phyloP scores from a whole-genome alignment of 2,888 invertebrate species.

The Scelioninae gen. 2 region DNA sequence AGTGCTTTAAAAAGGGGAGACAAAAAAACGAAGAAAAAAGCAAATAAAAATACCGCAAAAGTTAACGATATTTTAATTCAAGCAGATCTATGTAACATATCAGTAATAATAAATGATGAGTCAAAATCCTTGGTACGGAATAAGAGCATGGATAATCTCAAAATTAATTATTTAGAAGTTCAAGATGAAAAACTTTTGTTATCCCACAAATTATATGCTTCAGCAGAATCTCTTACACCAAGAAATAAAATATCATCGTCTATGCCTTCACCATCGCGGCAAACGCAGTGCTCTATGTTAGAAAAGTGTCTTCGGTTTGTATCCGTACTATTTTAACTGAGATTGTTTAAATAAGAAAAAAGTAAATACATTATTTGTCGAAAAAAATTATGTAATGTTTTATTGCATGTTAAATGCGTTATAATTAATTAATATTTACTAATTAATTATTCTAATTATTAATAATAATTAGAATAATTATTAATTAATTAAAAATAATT shows the following conservation, averaged over 20 bases:
- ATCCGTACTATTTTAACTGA: too few species aligned
- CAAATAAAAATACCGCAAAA: constrained; percentile 71
- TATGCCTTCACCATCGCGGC: constrained; percentile 69
- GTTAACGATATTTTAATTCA: constrained; percentile 67
- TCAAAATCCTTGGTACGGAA: constrained; percentile 65
- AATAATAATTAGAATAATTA: too few species aligned
- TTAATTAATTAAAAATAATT: too few species aligned
- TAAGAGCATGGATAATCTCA: constrained; percentile 72
- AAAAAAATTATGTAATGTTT: too few species aligned
- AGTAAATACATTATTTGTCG: too few species aligned
- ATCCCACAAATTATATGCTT: constrained; percentile 54
- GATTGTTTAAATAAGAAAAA: too few species aligned
- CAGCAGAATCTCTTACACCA: constrained; percentile 61
- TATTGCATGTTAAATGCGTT: too few species aligned
- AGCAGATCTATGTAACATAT: constrained; percentile 65
- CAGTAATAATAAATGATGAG: constrained; percentile 69
- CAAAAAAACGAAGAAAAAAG: constrained; percentile 78
- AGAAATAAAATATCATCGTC: constrained; percentile 61
- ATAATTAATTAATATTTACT: too few species aligned
- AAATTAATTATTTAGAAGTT: constrained; percentile 62
- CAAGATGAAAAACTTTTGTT: constrained; percentile 51
- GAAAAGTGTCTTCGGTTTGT: constrained; percentile 77
- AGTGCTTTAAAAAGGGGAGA: constrained; percentile 76
- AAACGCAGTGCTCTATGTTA: constrained; percentile 76
- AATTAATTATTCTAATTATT: too few species aligned